Evolutionary conservation across 1,140 invertebrate genomes (phyloP).

Genomic region (Drosophila sp.): DNA sequence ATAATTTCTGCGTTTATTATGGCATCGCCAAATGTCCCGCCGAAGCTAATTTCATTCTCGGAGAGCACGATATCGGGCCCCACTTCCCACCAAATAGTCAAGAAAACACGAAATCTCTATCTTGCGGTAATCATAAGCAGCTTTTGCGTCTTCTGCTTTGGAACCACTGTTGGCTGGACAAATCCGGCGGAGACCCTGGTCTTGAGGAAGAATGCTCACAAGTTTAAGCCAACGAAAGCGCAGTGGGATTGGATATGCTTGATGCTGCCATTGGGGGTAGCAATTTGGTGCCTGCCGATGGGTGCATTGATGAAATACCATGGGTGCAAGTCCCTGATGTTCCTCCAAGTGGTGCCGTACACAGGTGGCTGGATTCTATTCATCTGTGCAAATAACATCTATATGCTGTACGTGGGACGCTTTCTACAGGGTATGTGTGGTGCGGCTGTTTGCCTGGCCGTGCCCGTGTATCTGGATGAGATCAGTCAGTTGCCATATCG

Average conservation of each 20-base stretch:
- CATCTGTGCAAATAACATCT: conserved; percentile 86
- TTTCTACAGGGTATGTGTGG: conserved; percentile 88
- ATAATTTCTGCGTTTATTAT: too few species aligned
- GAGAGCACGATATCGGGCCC: background rate
- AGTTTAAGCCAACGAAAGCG: conserved; percentile 56
- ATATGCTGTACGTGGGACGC: conserved; percentile 88
- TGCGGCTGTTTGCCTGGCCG: conserved; percentile 89
- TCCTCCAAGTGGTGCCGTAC: conserved; percentile 88
- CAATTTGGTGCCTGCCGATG: conserved; percentile 87
- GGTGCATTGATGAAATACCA: conserved; percentile 88
- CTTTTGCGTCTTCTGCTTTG: conserved; percentile 86
- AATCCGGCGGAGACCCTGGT: conserved; percentile 85
- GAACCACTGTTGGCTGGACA: conserved; percentile 88
- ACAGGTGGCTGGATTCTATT: conserved; percentile 88
- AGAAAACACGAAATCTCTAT: background rate
- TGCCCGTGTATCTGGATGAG: conserved; percentile 90
- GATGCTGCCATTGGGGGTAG: conserved; percentile 73
- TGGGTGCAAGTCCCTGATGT: conserved; percentile 88
- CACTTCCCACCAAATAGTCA: background rate
- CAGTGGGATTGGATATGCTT: conserved; percentile 47
- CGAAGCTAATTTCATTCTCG: background rate
- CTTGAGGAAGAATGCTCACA: conserved; percentile 72
- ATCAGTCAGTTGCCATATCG: conserved; percentile 88
- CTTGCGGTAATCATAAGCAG: conserved; percentile 78
- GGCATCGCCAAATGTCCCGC: too few species aligned